phyloP scores from a whole-genome alignment of 2,113 vertebrate genomes.

The Vicugna pacos region DNA sequence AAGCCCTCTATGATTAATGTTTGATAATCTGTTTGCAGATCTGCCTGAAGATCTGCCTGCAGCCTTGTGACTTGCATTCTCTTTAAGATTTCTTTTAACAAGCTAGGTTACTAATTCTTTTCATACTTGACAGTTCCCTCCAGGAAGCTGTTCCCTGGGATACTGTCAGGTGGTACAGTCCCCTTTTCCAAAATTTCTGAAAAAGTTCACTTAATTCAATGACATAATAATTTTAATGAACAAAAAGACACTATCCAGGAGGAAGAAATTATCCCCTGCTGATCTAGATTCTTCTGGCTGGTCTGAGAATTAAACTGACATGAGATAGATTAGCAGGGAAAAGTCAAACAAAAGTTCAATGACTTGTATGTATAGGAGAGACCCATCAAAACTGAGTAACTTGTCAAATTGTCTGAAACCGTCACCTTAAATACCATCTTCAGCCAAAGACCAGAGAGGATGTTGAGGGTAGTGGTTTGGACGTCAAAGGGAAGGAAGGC shows the following conservation, averaged over 20 bases:
- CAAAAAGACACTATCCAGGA: neutral
- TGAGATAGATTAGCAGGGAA: too few species aligned
- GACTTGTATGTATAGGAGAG: too few species aligned
- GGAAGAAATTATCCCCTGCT: too few species aligned
- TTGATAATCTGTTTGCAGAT: constrained; percentile 1
- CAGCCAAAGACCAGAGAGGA: too few species aligned
- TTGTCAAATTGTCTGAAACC: too few species aligned
- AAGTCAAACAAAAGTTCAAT: too few species aligned
- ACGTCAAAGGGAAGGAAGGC: too few species aligned
- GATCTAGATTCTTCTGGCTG: too few species aligned
- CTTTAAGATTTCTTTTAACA: constrained; percentile 26
- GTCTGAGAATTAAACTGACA: too few species aligned
- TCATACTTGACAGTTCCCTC: neutral
- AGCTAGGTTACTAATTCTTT: neutral
- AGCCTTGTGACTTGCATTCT: constrained; percentile 24
- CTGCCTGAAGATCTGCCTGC: neutral
- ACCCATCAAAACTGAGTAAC: too few species aligned
- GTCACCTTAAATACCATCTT: too few species aligned
- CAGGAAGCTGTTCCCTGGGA: neutral
- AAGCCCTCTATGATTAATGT: constrained; percentile 57
- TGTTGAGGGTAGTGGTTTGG: too few species aligned
- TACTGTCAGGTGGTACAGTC: neutral
- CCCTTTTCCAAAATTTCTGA: neutral
- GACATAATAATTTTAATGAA: neutral
- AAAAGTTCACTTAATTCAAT: neutral